Evolutionary conservation across 1,140 invertebrate species (phyloP).

Genomic region (Gonatopus flavifemur): DNA sequence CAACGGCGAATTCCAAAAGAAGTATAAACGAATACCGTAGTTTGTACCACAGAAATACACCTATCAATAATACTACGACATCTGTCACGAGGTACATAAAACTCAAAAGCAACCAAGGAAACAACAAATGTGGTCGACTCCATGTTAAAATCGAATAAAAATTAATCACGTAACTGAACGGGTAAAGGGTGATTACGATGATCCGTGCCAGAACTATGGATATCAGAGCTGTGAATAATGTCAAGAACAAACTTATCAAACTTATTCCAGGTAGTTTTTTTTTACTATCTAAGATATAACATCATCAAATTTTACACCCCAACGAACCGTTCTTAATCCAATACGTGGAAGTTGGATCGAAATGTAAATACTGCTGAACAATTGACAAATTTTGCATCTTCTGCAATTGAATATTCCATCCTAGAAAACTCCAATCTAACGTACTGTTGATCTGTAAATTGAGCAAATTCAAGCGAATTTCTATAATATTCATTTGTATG

Average conservation of each 20-base stretch:
- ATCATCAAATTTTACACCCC: neutral
- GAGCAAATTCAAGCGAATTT: no score
- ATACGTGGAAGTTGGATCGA: slow-evolving; percentile 9
- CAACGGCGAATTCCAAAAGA: slow-evolving; percentile 30
- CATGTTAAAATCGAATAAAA: slow-evolving; percentile 38
- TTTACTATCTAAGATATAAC: neutral
- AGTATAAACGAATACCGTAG: slow-evolving; percentile 15
- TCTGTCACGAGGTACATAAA: slow-evolving; percentile 35
- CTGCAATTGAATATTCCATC: slow-evolving; percentile 27
- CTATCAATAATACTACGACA: slow-evolving; percentile 19
- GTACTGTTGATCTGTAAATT: slow-evolving; percentile 25
- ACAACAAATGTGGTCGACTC: slow-evolving; percentile 24
- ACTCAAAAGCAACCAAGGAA: slow-evolving; percentile 39
- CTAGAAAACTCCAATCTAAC: slow-evolving; percentile 31
- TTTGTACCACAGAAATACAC: slow-evolving; percentile 26
- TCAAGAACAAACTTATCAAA: slow-evolving; percentile 1
- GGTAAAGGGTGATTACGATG: slow-evolving; percentile 27
- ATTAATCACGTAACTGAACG: slow-evolving; percentile 29
- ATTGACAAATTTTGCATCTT: slow-evolving; percentile 29
- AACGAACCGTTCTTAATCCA: slow-evolving; percentile 24
- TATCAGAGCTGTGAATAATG: slow-evolving; percentile 30
- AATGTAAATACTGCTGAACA: slow-evolving; percentile 3
- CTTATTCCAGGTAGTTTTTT: neutral
- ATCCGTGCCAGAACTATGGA: slow-evolving; percentile 31
- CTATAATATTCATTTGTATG: neutral